Percentiles rank a stretch among this genome's conserved stretches.
These are phyloP conservation scores for Siniperca undulata DNA, from an alignment of 2,797 vertebrate species.

Conservation along the genomic window DNA sequence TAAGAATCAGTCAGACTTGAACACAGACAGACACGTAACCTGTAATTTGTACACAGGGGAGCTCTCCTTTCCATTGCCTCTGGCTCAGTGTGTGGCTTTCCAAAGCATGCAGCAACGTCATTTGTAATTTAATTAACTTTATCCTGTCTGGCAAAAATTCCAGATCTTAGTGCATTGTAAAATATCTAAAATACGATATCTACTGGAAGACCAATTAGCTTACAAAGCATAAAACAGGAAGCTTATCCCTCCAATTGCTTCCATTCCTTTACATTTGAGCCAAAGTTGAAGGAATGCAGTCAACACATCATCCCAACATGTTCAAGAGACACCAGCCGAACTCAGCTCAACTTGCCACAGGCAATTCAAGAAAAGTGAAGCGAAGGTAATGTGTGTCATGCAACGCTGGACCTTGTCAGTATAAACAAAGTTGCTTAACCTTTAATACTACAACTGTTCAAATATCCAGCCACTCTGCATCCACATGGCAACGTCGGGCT, in stretches of 20 bases:
- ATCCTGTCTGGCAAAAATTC: constrained; percentile 52
- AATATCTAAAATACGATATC: constrained; percentile 39
- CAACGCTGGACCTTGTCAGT: constrained; percentile 50
- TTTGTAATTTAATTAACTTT: constrained; percentile 81
- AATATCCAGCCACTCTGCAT: constrained; percentile 38
- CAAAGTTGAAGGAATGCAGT: constrained; percentile 61
- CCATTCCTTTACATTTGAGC: constrained; percentile 45
- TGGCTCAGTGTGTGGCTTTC: constrained; percentile 76
- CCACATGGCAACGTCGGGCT: constrained; percentile 50
- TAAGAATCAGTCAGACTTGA: constrained; percentile 63
- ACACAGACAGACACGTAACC: constrained; percentile 76
- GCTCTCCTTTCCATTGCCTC: constrained; percentile 76
- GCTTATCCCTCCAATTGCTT: constrained; percentile 30
- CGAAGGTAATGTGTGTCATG: constrained; percentile 48
- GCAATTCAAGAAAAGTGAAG: constrained; percentile 44
- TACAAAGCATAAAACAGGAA: constrained; percentile 33
- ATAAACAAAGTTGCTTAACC: constrained; percentile 63
- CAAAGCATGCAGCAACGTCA: constrained; percentile 67
- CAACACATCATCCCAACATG: constrained; percentile 65
- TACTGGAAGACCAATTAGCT: constrained; percentile 24
- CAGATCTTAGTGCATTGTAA: constrained; percentile 31
- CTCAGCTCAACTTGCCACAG: constrained; percentile 54
- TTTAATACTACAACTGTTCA: constrained; percentile 43
- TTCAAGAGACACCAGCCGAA: constrained; percentile 52
- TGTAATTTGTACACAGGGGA: constrained; percentile 80